Percentiles rank a stretch among this genome's conserved stretches.
Evolutionary conservation across 2,113 vertebrate genomes (phyloP).

Genomic region (Paramormyrops kingsleyae): DNA sequence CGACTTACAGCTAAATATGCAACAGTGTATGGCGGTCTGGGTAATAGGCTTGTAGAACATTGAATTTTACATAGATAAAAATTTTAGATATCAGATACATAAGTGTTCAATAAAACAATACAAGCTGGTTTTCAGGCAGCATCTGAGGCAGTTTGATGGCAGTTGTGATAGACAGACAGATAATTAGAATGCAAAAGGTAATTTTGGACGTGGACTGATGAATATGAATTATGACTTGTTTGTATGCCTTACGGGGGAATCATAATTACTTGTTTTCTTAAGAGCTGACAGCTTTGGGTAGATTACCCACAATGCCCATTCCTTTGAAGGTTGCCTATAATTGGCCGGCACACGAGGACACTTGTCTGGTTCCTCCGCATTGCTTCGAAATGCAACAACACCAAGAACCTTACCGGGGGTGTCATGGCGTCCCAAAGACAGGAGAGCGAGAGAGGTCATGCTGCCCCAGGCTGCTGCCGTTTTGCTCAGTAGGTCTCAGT

Average conservation of each 20-base stretch:
- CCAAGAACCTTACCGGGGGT: neutral
- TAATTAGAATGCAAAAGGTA: neutral
- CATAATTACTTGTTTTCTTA: neutral
- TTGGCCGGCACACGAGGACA: neutral
- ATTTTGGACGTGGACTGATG: neutral
- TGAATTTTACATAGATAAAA: neutral
- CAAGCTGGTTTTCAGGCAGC: neutral
- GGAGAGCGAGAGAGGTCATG: neutral
- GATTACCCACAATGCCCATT: neutral
- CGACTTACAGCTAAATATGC: neutral
- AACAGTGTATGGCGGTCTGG: neutral
- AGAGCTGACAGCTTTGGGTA: neutral
- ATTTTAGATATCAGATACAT: neutral
- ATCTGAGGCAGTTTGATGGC: neutral
- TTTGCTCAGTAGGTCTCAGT: neutral
- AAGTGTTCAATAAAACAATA: neutral
- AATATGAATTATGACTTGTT: neutral
- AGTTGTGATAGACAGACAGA: neutral
- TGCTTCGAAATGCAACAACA: neutral
- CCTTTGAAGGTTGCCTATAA: neutral
- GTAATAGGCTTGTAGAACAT: neutral
- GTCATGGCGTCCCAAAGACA: neutral
- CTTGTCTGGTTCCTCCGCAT: neutral
- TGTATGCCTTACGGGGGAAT: neutral
- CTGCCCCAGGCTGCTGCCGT: neutral